Conservation (phyloP, 2,113 vertebrate genomes). For the Crocuta crocuta region DNA sequence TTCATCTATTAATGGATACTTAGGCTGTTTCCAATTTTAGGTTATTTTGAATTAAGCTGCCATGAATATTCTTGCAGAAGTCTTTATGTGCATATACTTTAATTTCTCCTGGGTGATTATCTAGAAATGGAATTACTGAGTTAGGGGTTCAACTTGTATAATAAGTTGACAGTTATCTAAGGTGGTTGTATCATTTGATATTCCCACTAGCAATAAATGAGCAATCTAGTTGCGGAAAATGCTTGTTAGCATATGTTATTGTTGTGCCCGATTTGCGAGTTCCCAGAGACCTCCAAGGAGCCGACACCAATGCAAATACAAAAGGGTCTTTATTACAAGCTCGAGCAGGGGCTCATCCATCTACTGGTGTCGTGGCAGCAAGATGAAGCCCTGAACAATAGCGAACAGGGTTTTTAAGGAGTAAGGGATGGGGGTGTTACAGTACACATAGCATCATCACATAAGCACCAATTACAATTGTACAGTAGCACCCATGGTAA, state of each 20-base stretch:
- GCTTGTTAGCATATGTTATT: not conserved
- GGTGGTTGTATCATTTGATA: not conserved
- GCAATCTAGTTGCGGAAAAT: not conserved
- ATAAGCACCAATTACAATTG: no score
- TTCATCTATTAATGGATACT: not conserved
- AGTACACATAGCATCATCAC: no score
- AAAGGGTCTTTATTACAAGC: no score
- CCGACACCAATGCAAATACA: no score
- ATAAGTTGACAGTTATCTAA: not conserved
- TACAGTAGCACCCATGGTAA: no score
- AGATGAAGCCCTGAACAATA: no score
- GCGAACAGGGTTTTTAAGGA: no score
- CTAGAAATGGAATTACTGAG: not conserved
- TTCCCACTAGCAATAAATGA: not conserved
- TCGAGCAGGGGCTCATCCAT: no score
- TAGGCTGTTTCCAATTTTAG: not conserved
- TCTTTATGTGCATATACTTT: not conserved
- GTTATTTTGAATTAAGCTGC: not conserved
- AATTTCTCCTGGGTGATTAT: constrained; percentile 1
- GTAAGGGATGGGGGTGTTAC: no score
- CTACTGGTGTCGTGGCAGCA: no score
- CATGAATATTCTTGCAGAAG: not conserved
- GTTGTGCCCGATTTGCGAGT: no score
- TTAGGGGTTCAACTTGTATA: not conserved
- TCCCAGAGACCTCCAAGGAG: no score